These are phyloP conservation scores for Cryptocephalus moraei DNA, from an alignment of 2,888 invertebrate species.

Conservation along the genomic window DNA sequence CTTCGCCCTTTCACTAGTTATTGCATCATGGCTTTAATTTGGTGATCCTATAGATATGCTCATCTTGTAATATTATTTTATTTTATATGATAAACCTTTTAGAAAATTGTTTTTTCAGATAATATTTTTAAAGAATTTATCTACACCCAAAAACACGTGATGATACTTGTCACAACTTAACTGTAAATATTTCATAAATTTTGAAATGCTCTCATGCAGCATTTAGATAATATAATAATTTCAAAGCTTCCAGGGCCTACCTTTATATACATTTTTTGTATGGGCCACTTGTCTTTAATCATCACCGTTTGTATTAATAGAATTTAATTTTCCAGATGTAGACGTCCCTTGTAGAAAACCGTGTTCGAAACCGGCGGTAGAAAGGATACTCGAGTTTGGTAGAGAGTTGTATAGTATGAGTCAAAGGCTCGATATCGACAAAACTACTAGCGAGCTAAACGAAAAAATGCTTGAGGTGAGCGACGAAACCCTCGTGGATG, in stretches of 20 bases:
- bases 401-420: constrained; percentile 89
- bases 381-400: constrained; percentile 90
- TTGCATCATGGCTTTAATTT: too few species aligned
- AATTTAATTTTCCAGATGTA: constrained; percentile 35
- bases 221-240: too few species aligned
- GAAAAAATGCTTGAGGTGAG: constrained; percentile 85
- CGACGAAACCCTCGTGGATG: constrained; percentile 1
- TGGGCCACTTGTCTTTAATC: too few species aligned
- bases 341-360: constrained; percentile 36
- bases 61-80: neutral
- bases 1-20: too few species aligned
- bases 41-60: too few species aligned
- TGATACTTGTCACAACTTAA: too few species aligned
- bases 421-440: constrained; percentile 69
- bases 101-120: too few species aligned
- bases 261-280: neutral
- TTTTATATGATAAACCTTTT: neutral
- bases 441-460: constrained; percentile 69
- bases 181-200: too few species aligned
- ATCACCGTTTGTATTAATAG: too few species aligned
- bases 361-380: constrained; percentile 68
- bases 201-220: too few species aligned
- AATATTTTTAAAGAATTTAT: too few species aligned
- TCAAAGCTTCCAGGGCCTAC: neutral
- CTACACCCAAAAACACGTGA: too few species aligned